A percentile compares a stretch with the other conserved stretches of the same genome.
Conservation (phyloP, 2,797 vertebrate genomes). For the Eospalax fontanierii region DNA sequence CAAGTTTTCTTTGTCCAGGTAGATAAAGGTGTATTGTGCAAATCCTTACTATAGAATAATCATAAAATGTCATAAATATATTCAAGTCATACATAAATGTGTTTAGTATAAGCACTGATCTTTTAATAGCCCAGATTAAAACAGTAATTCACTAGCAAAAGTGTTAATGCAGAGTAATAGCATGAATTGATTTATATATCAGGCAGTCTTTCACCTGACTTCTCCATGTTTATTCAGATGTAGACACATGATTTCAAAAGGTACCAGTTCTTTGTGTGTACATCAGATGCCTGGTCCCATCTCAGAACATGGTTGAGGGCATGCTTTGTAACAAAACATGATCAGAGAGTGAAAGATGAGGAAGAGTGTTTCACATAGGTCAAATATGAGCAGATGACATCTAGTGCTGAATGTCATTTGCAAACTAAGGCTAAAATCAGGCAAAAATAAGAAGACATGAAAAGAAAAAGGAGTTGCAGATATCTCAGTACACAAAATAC, state of each 20-base stretch:
- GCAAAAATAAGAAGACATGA: background rate
- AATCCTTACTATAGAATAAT: slow-evolving; percentile 39
- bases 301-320: slow-evolving; percentile 8
- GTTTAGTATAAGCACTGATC: slow-evolving; percentile 40
- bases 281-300: background rate
- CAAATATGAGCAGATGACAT: background rate
- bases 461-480: background rate
- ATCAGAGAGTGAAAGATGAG: background rate
- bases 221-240: background rate
- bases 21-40: background rate
- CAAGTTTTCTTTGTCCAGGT: slow-evolving; percentile 7
- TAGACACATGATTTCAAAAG: slow-evolving; percentile 25
- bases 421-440: background rate
- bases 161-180: background rate
- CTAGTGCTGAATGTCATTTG: background rate
- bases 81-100: slow-evolving; percentile 47
- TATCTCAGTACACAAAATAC: background rate
- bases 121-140: slow-evolving; percentile 35
- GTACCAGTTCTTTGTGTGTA: background rate
- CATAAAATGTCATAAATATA: background rate
- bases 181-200: background rate
- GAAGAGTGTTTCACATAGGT: background rate
- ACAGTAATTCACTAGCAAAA: slow-evolving; percentile 12
- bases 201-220: background rate
- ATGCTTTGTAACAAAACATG: background rate